Percentiles rank a stretch among this genome's conserved stretches.
phyloP scores from a whole-genome alignment of 1,140 invertebrate species.

The Caenorhabditis brenneri region DNA sequence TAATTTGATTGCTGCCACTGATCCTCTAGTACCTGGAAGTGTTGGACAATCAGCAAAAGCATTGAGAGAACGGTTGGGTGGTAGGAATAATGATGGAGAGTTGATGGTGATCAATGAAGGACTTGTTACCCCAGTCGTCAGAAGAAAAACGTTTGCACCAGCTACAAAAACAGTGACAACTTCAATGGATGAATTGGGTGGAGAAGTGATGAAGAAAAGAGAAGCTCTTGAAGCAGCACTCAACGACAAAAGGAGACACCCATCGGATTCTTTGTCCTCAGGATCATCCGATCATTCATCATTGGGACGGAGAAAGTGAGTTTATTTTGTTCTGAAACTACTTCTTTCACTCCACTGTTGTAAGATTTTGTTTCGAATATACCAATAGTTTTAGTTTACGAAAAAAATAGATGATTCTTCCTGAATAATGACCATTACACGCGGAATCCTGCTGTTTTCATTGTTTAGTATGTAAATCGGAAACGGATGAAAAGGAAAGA shows the following conservation, averaged over 20 bases:
- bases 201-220: not conserved
- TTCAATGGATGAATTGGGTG: not conserved
- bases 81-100: slow-evolving; percentile 48
- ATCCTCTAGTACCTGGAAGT: slow-evolving; percentile 18
- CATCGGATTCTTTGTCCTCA: slow-evolving; percentile 11
- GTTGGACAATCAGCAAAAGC: slow-evolving; percentile 47
- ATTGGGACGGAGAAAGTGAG: not conserved
- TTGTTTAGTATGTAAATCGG: not conserved
- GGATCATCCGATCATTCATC: slow-evolving; percentile 29
- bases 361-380: too few relatives aligned
- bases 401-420: too few relatives aligned
- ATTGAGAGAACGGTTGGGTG: slow-evolving; percentile 49
- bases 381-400: too few relatives aligned
- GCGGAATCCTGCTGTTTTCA: not conserved
- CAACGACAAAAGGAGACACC: not conserved
- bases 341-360: too few relatives aligned
- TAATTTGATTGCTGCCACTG: slow-evolving; percentile 47
- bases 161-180: not conserved
- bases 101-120: slow-evolving; percentile 63
- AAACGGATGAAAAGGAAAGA: not conserved
- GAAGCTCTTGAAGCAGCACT: slow-evolving; percentile 23
- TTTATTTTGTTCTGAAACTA: too few relatives aligned
- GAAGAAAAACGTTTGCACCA: slow-evolving; percentile 58
- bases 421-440: not conserved
- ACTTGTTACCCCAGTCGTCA: slow-evolving; percentile 63